phyloP scores from a whole-genome alignment of 2,797 vertebrate species.

The Falco cherrug region DNA sequence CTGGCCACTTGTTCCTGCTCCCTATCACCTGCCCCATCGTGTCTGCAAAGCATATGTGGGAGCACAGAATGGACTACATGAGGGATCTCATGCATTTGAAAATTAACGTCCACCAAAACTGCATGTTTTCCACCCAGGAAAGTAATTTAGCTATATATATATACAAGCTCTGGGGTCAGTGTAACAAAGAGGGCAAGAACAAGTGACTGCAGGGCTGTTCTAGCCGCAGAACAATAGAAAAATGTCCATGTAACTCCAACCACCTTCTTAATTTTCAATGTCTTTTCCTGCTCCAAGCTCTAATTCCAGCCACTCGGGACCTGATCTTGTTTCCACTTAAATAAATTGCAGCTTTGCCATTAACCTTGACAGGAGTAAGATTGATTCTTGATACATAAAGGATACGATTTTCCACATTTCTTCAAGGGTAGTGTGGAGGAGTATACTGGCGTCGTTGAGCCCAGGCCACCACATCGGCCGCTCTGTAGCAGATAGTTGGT shows the following conservation, averaged over 20 bases:
- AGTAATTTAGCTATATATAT: not conserved
- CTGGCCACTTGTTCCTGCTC: not conserved
- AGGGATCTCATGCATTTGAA: not conserved
- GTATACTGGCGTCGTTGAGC: not conserved
- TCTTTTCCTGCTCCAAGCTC: slow-evolving; percentile 43
- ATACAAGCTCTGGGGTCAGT: not conserved
- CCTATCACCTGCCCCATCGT: not conserved
- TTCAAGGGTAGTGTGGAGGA: not conserved
- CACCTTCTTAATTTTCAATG: slow-evolving; percentile 44
- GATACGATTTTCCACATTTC: not conserved
- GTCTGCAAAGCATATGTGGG: not conserved
- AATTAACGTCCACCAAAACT: not conserved
- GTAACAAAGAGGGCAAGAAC: not conserved
- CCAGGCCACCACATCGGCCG: not conserved
- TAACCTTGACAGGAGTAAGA: slow-evolving; percentile 37
- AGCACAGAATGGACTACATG: not conserved
- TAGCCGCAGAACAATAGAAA: not conserved
- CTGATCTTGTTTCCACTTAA: slow-evolving; percentile 30
- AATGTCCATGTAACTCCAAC: not conserved
- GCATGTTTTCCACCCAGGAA: not conserved
- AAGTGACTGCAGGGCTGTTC: not conserved
- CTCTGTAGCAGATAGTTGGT: not conserved
- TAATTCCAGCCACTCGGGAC: not conserved
- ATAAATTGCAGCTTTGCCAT: slow-evolving; percentile 24
- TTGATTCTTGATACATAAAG: not conserved